Conservation (phyloP, 2,888 invertebrate genomes). For the Dolichomitus sp. region DNA sequence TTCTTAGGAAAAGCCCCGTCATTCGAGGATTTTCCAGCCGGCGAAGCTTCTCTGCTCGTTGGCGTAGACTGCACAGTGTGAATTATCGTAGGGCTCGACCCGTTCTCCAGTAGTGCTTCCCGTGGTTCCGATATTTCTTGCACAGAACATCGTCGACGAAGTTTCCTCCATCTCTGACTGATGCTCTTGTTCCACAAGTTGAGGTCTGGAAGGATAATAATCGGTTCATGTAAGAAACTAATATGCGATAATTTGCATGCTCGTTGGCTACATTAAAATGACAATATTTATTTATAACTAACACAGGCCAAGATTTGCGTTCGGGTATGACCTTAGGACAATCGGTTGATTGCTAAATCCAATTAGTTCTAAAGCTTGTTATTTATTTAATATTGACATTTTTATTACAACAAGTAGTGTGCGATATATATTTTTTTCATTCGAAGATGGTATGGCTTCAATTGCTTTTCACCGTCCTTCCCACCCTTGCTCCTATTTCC, state of each 20-base stretch:
- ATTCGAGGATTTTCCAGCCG: slow-evolving; percentile 81
- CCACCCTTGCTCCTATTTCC: too few species aligned
- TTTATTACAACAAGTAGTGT: too few species aligned
- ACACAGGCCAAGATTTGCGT: neutral
- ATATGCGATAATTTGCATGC: too few species aligned
- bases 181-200: slow-evolving; percentile 91
- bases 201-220: slow-evolving; percentile 88
- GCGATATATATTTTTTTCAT: too few species aligned
- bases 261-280: neutral
- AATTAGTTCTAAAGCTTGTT: too few species aligned
- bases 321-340: neutral
- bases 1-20: slow-evolving; percentile 81
- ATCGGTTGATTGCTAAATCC: too few species aligned
- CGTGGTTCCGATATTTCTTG: slow-evolving; percentile 87
- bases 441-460: too few species aligned
- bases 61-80: slow-evolving; percentile 82
- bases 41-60: slow-evolving; percentile 83
- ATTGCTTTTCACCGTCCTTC: too few species aligned
- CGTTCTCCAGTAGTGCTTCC: slow-evolving; percentile 87
- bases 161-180: slow-evolving; percentile 92
- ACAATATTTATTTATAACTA: neutral
- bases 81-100: slow-evolving; percentile 76
- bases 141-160: slow-evolving; percentile 90
- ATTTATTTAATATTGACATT: too few species aligned
- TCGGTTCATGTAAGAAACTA: too few species aligned